Percentiles rank a stretch among this genome's conserved stretches.
Conservation (phyloP, 2,113 vertebrate genomes). For the Raja brachyura region DNA sequence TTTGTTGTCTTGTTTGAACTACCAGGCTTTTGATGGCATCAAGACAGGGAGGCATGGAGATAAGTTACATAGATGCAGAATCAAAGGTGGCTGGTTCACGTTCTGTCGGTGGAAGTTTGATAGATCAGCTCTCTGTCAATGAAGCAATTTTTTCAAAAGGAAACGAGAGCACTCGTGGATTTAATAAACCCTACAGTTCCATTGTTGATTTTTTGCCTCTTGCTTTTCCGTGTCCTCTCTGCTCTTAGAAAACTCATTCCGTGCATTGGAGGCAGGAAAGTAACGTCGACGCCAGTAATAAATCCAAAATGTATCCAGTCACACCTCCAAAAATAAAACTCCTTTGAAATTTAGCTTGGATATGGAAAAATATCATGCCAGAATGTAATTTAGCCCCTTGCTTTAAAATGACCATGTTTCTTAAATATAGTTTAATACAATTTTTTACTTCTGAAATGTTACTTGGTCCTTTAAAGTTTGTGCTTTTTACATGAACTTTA, state of each 20-base stretch:
- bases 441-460: background rate
- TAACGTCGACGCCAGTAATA: background rate
- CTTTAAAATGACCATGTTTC: background rate
- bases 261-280: background rate
- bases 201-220: background rate
- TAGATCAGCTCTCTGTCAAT: background rate
- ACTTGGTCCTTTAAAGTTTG: background rate
- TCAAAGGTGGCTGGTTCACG: background rate
- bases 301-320: background rate
- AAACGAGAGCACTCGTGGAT: background rate
- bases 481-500: background rate
- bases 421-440: background rate
- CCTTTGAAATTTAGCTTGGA: background rate
- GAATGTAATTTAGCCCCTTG: background rate
- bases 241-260: background rate
- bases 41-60: background rate
- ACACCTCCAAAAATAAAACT: background rate
- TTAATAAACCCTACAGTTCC: background rate
- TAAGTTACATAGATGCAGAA: background rate
- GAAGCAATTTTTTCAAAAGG: background rate
- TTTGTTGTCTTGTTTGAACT: slow-evolving; percentile 24
- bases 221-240: background rate
- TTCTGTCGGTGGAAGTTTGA: background rate
- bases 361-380: background rate
- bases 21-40: background rate